Evolutionary conservation across 2,888 invertebrate genomes (phyloP), one percentile per base, ranked within the genome.

Genomic region (Parascotia fuliginaria): DNA sequence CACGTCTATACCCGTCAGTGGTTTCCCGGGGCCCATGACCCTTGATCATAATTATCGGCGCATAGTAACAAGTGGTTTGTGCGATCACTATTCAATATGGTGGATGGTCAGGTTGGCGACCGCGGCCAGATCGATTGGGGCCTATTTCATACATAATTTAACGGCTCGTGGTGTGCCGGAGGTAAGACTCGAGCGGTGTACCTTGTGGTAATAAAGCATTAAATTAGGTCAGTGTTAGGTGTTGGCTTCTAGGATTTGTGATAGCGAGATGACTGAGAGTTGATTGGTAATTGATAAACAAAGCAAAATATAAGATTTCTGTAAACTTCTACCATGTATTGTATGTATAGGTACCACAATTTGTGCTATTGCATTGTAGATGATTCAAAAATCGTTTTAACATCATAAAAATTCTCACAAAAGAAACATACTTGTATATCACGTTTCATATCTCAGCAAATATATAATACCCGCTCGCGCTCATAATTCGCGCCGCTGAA

Each of bases 131-230:
- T 76, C 75, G 74, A 78, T 66, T 66, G 67, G 53, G 62, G 62
- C 53, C 66, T 63, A 68, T 73, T 75, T 65, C 70, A 73, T 79
- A 78, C 77, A 78, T 78, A 70, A 77, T 79, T 77, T 67, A 77
- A 61, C 65, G 59, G 57, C 43, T 53, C 56, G 52, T 43, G 39
- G 40, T 34, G 42, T 33, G 45, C 36, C 45, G 47, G 50, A 43
- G 24, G 33, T 15, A 43, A 39, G 39, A 39, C 43, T 39, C 43
- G 43, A 47, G 42, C 52, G 47, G 46, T 46, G 50, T 44, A 51
- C 42, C 42, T 33, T 29, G 39, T 48, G 47, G 48, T 54, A 45
- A 50, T 58, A 50, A 50, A 50, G 37, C 27, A 16, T 24, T 14
- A 15, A 31, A 40, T 34, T 46, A 27, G 50, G 50, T 50, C 33